These are phyloP conservation scores for Drosophila recens DNA, from an alignment of 2,888 invertebrate species.

Conservation along the genomic window DNA sequence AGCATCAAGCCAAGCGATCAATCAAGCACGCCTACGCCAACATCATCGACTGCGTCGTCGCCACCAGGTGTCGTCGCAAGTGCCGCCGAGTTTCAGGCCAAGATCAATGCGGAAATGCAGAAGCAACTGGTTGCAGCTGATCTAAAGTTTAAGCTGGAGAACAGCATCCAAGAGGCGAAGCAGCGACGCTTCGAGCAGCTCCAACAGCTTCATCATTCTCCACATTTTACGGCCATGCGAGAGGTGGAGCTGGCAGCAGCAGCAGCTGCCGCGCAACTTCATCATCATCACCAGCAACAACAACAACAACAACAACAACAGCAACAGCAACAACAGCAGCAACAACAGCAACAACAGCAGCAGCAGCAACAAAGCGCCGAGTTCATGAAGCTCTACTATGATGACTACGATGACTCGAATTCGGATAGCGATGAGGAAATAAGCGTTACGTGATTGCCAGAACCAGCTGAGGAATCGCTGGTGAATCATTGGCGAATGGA, in stretches of 20 bases:
- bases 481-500: not conserved
- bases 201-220: conserved; percentile 73
- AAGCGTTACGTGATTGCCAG: conserved; percentile 92
- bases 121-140: conserved; percentile 84
- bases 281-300: conserved; percentile 81
- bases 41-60: conserved; percentile 76
- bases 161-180: conserved; percentile 80
- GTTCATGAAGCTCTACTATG: conserved; percentile 85
- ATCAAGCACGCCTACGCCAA: conserved; percentile 69
- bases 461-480: conserved; percentile 13
- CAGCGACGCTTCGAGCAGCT: conserved; percentile 77
- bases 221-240: conserved; percentile 72
- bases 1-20: conserved; percentile 77
- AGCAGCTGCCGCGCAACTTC: conserved; percentile 75
- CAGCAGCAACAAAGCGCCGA: conserved; percentile 75
- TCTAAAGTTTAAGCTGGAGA: conserved; percentile 83
- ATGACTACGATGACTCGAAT: conserved; percentile 86
- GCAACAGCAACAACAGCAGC: conserved; percentile 49
- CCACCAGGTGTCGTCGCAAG: conserved; percentile 63
- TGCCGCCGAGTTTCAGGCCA: conserved; percentile 82
- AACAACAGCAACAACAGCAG: conserved; percentile 56
- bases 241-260: conserved; percentile 72
- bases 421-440: conserved; percentile 93
- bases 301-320: conserved; percentile 75
- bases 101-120: conserved; percentile 85